These are phyloP conservation scores for Pardalotus punctatus DNA, from an alignment of 2,113 vertebrate species.

Conservation along the genomic window DNA sequence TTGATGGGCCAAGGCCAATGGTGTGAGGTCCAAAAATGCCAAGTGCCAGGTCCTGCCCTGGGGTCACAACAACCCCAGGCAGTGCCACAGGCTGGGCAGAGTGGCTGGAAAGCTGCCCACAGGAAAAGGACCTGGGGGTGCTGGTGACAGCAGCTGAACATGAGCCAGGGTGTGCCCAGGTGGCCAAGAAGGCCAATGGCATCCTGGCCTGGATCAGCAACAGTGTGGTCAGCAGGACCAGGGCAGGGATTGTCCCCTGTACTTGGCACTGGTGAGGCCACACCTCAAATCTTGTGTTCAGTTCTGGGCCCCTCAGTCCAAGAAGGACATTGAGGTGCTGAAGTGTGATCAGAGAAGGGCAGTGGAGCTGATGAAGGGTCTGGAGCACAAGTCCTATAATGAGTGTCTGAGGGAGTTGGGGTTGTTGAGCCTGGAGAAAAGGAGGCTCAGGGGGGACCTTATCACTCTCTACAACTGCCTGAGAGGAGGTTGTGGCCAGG, in stretches of 20 bases:
- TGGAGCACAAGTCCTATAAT: accelerated
- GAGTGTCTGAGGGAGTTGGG: not conserved
- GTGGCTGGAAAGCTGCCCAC: not conserved
- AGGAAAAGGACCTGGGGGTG: not conserved
- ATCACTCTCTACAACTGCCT: not conserved
- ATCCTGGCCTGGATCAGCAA: not conserved
- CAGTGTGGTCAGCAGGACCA: not conserved
- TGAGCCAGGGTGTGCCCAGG: not conserved
- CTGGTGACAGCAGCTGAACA: not conserved
- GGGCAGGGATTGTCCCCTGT: not conserved
- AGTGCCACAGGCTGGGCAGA: not conserved
- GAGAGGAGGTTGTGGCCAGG: not conserved
- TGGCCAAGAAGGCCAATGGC: not conserved
- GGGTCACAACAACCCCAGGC: not conserved
- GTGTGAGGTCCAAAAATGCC: not conserved
- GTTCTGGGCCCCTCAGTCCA: accelerated
- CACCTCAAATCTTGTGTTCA: not conserved
- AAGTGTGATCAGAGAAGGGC: not conserved
- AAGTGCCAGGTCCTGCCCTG: not conserved
- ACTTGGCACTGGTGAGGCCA: accelerated
- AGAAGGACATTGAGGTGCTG: accelerated
- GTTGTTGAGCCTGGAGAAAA: not conserved
- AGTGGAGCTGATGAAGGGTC: not conserved
- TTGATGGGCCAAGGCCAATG: not conserved
- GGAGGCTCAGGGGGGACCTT: not conserved